Base-by-base conservation (phyloP, 2,888 invertebrate species). In the Tineola bisselliella region DNA sequence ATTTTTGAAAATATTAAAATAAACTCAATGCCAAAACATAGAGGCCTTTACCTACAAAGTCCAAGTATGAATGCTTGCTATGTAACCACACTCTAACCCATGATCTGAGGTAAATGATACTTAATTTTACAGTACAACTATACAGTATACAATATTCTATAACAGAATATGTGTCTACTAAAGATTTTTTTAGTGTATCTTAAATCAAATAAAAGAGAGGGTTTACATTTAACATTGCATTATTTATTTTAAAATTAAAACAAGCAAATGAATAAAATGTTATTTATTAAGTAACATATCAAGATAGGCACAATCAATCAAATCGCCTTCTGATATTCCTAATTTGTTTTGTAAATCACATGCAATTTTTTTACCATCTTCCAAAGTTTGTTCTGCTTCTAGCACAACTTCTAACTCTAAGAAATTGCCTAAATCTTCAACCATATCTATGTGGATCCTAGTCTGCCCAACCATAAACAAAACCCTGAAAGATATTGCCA, bases 351-450 rank as follows among this genome's bases (percentile, higher is more conserved):
- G 92, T 17, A 96, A 74, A 57, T 90, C 88, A 17, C 88, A 72
- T 0, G 94, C 95, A 61, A 95, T 93, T 44, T 73, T 72, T 69
- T 93, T 88, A 0, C 95, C 96, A 18, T 92, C 90, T 67, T 91
- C 90, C 0, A 88, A 61, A 5, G 89, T 87, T 71, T 95, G 91
- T 61, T 91, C 89, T 0, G 92, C 89, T 0, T 76, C 73, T 48
- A 96, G 79, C 15, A 91, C 88, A 65, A 95, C 95, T 88, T 97
- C 96, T 54, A 97, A 77, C 76, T 97, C 96, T 89, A 96, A 90
- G 73, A 92, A 96, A 70, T 91, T 74, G 1, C 96, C 97, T 0
- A 97, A 87, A 10, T 84, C 89, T 66, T 93, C 87, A 0, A 99
- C 98, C 61, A 89, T 80, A 77, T 99, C 98, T 66, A 97, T 84